Conservation (phyloP, 30 jellyfish, hydroid and myxozoan species). For the Pseudorhiza aurosa region DNA sequence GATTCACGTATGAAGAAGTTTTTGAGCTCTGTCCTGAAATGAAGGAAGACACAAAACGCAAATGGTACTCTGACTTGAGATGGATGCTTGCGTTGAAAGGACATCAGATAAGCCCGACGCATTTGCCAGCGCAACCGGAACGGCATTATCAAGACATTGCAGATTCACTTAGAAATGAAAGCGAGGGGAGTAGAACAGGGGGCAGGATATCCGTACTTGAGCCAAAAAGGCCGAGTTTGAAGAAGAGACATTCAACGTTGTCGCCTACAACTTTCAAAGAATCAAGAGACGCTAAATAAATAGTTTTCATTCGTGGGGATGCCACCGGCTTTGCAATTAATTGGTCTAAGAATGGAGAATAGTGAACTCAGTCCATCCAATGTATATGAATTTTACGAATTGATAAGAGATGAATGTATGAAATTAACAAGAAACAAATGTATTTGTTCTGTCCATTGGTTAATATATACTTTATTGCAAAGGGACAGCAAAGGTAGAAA, state of each 20-base stretch:
- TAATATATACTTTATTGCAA: too few relatives aligned
- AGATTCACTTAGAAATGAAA: constrained; percentile 7
- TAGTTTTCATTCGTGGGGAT: too few relatives aligned
- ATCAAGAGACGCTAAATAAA: background rate
- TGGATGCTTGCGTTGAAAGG: constrained; percentile 78
- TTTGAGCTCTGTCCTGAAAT: constrained; percentile 68
- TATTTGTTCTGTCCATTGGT: too few relatives aligned
- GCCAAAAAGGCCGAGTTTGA: constrained; percentile 31
- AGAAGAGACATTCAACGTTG: constrained; percentile 27
- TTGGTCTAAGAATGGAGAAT: too few relatives aligned
- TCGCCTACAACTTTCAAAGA: constrained; percentile 13
- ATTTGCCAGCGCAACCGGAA: constrained; percentile 53
- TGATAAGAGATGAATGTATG: too few relatives aligned
- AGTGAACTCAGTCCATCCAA: too few relatives aligned
- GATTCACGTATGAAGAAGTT: constrained; percentile 46
- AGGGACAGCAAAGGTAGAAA: too few relatives aligned
- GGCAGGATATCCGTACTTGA: constrained; percentile 26
- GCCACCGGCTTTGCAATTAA: too few relatives aligned
- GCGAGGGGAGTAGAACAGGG: constrained; percentile 20
- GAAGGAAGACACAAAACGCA: constrained; percentile 8
- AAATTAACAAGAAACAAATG: too few relatives aligned
- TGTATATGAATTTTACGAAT: too few relatives aligned
- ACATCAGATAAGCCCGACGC: constrained; percentile 36
- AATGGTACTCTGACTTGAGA: constrained; percentile 43
- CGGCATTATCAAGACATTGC: constrained; percentile 4